Conservation (phyloP, 1,140 invertebrate species). For the Leucophenga varia region DNA sequence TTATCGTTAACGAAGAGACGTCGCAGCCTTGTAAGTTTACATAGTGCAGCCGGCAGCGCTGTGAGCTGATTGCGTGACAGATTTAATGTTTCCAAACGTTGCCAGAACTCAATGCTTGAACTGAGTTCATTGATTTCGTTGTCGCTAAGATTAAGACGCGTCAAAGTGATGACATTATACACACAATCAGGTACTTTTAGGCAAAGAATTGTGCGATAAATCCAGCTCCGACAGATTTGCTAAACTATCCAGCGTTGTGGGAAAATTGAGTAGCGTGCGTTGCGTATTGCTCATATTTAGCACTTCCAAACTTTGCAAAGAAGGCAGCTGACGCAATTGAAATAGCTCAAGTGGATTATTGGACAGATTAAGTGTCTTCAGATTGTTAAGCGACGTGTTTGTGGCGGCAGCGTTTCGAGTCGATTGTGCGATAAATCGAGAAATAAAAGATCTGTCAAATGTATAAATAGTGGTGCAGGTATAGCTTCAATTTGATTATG, state of each 20-base stretch:
- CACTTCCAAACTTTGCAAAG: slow-evolving; percentile 84
- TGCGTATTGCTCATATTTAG: slow-evolving; percentile 94
- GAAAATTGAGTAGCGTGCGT: slow-evolving; percentile 88
- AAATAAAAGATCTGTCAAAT: slow-evolving; percentile 92
- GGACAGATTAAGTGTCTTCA: slow-evolving; percentile 93
- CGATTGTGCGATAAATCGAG: slow-evolving; percentile 94
- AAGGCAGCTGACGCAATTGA: slow-evolving; percentile 92
- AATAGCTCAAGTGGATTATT: slow-evolving; percentile 97
- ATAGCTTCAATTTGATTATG: slow-evolving; percentile 92
- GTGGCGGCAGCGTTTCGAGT: slow-evolving; percentile 94
- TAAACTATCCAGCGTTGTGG: slow-evolving; percentile 83
- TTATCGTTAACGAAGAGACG: slow-evolving; percentile 95
- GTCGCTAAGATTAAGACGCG: slow-evolving; percentile 89
- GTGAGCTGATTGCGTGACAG: slow-evolving; percentile 89
- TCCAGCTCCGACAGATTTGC: slow-evolving; percentile 89
- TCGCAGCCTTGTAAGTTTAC: slow-evolving; percentile 82
- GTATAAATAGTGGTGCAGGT: slow-evolving; percentile 92
- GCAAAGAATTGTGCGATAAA: slow-evolving; percentile 87
- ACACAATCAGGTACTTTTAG: slow-evolving; percentile 91
- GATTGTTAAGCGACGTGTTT: slow-evolving; percentile 89
- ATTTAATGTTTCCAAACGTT: slow-evolving; percentile 90
- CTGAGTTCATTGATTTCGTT: slow-evolving; percentile 90
- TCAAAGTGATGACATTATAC: slow-evolving; percentile 83
- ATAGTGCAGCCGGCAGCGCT: slow-evolving; percentile 79
- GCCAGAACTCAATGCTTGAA: slow-evolving; percentile 86